Base-by-base conservation (phyloP, 2,888 invertebrate species). In the Sarcophaga rosellei region DNA sequence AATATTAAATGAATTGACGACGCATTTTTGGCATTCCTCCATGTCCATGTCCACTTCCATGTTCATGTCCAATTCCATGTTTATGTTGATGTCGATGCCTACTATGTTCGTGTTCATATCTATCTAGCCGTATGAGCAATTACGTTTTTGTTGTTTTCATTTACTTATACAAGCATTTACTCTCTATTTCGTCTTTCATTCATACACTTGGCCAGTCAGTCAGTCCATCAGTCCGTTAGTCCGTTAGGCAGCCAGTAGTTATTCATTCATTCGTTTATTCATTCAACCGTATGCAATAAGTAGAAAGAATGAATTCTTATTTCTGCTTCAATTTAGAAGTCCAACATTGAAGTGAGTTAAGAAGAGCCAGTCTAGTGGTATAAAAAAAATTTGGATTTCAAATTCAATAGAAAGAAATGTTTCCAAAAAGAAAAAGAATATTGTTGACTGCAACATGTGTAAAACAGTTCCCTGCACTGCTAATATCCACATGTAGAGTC, bases 1-100 rank as follows among this genome's bases (percentile, higher is more conserved):
- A 53, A 53, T 47, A 59, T 45, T 21, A 81, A 81, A 81, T 76
- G 20, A 76, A 75, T 69, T 63, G 45, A 70, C 23, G 69, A 47
- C 53, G 15, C 17, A 53, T 17, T 4, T 53, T 53, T 15, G 53
- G 17, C 12, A 17, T 17, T 53, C 17, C 35, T 53, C 17, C 53
- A 53, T 17, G 53, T 12, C 53, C 17, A 17, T 53, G 53, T 53
- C 53, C 53, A 53, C 3, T 15, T 15, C 11, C 47, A 47, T 35
- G 6, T 35, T 35, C 35, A 35, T 8, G 35, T 35, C 0, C n/a
- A n/a, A n/a, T n/a, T n/a, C n/a, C 1, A 6, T 35, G 35, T 35
- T 10, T 1, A 35, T 35, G 35, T 35, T 4, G 25, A 25, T 25
- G 4, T 25, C 35, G 35, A 35, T 8, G 35, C 8, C 35, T 35